A percentile compares a stretch with the other conserved stretches of the same genome.
Conservation (phyloP, 2,888 invertebrate species). For the Cetonia aurata region DNA sequence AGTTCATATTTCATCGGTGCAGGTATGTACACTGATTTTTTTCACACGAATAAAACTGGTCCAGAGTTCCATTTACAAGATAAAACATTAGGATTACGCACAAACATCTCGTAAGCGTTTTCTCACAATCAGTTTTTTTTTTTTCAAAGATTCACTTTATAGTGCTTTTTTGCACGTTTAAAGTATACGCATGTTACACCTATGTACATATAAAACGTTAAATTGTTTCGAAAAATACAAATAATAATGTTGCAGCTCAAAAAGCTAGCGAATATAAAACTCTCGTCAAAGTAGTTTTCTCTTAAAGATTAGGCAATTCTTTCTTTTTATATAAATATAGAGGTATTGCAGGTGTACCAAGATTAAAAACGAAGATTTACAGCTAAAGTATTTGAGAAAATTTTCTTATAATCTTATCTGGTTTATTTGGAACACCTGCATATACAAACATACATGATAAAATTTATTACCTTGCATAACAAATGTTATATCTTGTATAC, state of each 20-base stretch:
- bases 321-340: neutral
- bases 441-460: neutral
- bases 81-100: neutral
- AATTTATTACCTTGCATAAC: constrained; percentile 15
- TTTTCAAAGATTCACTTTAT: too few relatives aligned
- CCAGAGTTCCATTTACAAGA: neutral
- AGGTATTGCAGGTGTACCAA: neutral
- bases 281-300: neutral
- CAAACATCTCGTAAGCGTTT: neutral
- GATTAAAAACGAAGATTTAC: neutral
- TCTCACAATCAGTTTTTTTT: too few relatives aligned
- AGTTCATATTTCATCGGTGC: neutral
- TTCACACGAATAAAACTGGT: neutral
- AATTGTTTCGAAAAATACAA: too few relatives aligned
- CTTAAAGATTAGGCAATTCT: neutral
- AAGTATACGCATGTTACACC: too few relatives aligned
- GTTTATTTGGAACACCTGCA: neutral
- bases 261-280: too few relatives aligned
- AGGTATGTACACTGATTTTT: constrained; percentile 28
- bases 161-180: too few relatives aligned
- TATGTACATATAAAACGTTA: too few relatives aligned
- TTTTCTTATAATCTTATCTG: neutral
- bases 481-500: constrained; percentile 26
- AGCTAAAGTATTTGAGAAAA: neutral
- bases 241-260: too few relatives aligned